Base-by-base conservation (phyloP, 2,888 invertebrate genomes). In the Limnephilus auricula region DNA sequence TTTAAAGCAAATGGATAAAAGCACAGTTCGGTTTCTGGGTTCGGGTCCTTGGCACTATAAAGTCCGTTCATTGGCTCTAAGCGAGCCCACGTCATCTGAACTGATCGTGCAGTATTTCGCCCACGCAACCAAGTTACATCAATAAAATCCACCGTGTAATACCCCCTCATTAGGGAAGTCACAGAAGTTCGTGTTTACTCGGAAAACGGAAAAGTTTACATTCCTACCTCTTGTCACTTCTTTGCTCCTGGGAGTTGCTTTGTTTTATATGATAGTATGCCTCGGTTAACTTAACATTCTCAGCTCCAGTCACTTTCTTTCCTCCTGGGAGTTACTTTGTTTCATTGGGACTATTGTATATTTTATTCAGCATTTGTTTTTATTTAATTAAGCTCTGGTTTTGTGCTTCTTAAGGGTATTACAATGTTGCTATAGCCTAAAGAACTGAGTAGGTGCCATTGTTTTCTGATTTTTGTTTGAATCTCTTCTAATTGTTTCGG, bases 91-190 rank as follows among this genome's bases (percentile, higher is more conserved):
- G 34, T 82, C 82, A 37, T 65, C 65, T 25, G 82, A 34, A 37
- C 82, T 15, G 82, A 37, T 82, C 82, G 82, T 85, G 85, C 40
- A 40, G 37, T 85, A 34, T 45, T 37, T 37, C 45, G 40, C 85
- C 85, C 85, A 85, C 85, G 40, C 85, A 40, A 85, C 13, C 34
- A 18, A 30, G 40, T 85, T 40, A 40, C 37, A 30, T 85, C 40
- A 85, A 85, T 85, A 85, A 85, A 85, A 37, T 40, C 25, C 25
- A 40, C n/a, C 9, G 40, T 30, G 85, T 85, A 85, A 37, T 85
- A 40, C 40, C 40, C 84, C 37, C 85, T 85, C 85, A 85, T 85
- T 85, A 85, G 85, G 85, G 37, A 25, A 30, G 85, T 30, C 85
- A 40, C 40, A 85, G 37, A 85, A 34, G 34, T 82, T 82, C 82